phyloP scores from a whole-genome alignment of 1,140 invertebrate genomes.

The Diachasma alloeum region DNA sequence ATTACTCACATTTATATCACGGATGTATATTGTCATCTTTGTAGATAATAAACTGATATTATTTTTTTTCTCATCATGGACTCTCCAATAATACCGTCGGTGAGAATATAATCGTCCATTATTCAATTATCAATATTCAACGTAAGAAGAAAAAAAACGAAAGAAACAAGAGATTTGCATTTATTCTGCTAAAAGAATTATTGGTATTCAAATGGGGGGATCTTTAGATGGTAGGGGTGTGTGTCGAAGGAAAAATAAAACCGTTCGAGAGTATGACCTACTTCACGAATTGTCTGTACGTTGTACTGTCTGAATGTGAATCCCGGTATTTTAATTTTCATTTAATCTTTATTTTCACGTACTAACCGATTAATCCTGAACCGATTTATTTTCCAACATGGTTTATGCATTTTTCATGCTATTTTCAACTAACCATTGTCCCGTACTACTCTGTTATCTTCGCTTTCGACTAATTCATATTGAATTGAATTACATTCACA shows the following conservation, averaged over 20 bases:
- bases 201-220: constrained; percentile 66
- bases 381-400: constrained; percentile 29
- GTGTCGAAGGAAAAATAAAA: constrained; percentile 37
- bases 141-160: constrained; percentile 24
- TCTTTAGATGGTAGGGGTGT: constrained; percentile 41
- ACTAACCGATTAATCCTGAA: constrained; percentile 1
- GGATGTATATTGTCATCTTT: background rate
- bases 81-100: constrained; percentile 56
- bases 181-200: constrained; percentile 46
- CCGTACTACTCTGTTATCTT: constrained; percentile 14
- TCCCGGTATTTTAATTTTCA: constrained; percentile 40
- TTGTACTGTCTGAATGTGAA: constrained; percentile 49
- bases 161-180: constrained; percentile 29
- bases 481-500: no score
- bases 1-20: constrained; percentile 13
- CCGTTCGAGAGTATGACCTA: constrained; percentile 21
- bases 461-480: background rate
- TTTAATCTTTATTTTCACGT: constrained; percentile 13
- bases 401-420: constrained; percentile 29
- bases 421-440: constrained; percentile 23
- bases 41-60: background rate
- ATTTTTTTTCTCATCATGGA: constrained; percentile 50
- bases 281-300: constrained; percentile 45
- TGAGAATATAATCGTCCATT: constrained; percentile 31
- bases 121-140: constrained; percentile 25